phyloP scores from a whole-genome alignment of 2,797 vertebrate species.

The Craterocephalus amniculus region DNA sequence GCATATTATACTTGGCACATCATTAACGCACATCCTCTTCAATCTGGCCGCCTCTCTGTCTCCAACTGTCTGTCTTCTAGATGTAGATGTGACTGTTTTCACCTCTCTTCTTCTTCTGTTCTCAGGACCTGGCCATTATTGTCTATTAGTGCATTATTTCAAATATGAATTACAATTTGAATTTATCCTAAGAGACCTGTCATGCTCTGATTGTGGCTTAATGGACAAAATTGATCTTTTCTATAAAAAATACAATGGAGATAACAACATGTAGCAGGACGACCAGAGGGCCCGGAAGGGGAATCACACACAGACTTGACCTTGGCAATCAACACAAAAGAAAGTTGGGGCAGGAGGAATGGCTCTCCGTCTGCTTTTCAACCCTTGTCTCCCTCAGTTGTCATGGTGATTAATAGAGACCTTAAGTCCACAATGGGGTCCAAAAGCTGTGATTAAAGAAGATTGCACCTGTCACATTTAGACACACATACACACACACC shows the following conservation, averaged over 20 bases:
- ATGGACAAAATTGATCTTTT: neutral
- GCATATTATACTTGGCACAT: conserved; percentile 59
- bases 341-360: neutral
- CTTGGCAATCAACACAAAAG: conserved; percentile 15
- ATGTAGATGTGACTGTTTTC: no score
- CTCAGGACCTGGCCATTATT: neutral
- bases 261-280: no score
- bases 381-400: conserved; percentile 35
- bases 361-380: conserved; percentile 11
- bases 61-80: neutral
- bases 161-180: conserved; percentile 7
- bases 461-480: conserved; percentile 46
- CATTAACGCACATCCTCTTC: conserved; percentile 57
- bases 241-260: neutral
- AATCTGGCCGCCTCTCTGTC: conserved; percentile 29
- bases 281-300: no score
- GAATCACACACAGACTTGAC: no score
- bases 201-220: conserved; percentile 15
- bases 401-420: conserved; percentile 65
- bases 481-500: conserved; percentile 9
- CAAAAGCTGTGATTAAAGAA: conserved; percentile 55
- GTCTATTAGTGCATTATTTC: conserved; percentile 13
- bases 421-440: conserved; percentile 39
- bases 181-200: neutral
- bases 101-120: conserved; percentile 4